Base-by-base conservation (phyloP, 2,797 vertebrate species). In the Tarsius wallacei region DNA sequence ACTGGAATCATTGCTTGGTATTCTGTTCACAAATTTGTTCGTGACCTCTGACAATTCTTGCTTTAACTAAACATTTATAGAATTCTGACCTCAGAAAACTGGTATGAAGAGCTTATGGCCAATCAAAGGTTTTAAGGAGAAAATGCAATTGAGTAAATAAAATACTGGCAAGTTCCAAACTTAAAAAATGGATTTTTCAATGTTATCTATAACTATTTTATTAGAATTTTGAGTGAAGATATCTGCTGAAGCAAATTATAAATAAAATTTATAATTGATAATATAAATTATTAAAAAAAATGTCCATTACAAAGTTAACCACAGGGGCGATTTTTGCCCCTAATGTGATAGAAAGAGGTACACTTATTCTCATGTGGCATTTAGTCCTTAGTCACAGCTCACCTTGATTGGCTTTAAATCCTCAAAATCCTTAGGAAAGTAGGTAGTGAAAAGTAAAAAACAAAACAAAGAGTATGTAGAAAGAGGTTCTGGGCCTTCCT, bases 11-110 rank as follows among this genome's bases (percentile, higher is more conserved):
- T 61, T 57, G 11, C 71, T 92, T 90, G 13, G 1, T 63, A 83
- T 73, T 94, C 47, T 90, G 92, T 36, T 86, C 26, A 63, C 8
- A 61, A 33, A 49, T 61, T 64, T 78, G 4, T 77, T 97, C 19
- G 66, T 95, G 15, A 84, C 15, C 7, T 77, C 33, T 47, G 19
- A 9, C 93, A 76, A 82, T 76, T 81, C 3, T 70, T 14, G 51
- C 31, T 63, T n/a, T 63, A 42, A 15, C 19, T 78, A 9, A 88
- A 33, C 83, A 80, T 33, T 53, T 77, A 59, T 42, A 83, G 10
- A 90, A 70, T 51, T 90, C 63, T 82, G 81, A 78, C 11, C 31
- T 87, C 47, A 42, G 51, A 87, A 55, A 76, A 90, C 33, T 3
- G 66, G 22, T 80, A 42, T 57, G 31, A 68, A 95, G 16, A 74